Evolutionary conservation across 2,113 vertebrate genomes (phyloP).

Genomic region (Terrapene triunguis): DNA sequence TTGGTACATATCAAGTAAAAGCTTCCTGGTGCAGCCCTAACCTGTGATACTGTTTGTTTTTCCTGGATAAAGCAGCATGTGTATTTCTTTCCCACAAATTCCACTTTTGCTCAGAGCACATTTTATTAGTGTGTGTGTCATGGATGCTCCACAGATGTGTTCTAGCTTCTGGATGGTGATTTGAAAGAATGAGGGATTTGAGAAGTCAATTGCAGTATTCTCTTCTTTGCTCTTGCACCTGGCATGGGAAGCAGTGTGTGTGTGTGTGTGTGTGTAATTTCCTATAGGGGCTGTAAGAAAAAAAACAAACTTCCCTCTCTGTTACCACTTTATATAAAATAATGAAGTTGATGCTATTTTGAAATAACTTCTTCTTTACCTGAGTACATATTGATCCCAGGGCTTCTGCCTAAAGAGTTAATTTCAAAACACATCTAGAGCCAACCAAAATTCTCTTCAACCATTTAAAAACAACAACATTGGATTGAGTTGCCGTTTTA

Average conservation of each 20-base stretch:
- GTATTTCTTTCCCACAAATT: not conserved
- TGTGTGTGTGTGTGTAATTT: not conserved
- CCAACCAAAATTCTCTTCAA: not conserved
- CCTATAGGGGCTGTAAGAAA: not conserved
- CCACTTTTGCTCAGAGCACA: not conserved
- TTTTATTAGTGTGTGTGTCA: not conserved
- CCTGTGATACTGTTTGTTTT: not conserved
- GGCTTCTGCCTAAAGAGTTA: not conserved
- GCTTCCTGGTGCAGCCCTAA: not conserved
- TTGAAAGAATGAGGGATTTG: not conserved
- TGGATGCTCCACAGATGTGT: not conserved
- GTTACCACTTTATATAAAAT: not conserved
- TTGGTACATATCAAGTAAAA: not conserved
- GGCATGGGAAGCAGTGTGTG: not conserved
- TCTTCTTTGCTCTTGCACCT: not conserved
- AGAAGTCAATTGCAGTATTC: not conserved
- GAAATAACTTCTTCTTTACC: not conserved
- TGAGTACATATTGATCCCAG: not conserved
- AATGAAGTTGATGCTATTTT: not conserved
- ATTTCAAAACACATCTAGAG: not conserved
- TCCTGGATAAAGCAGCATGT: not conserved
- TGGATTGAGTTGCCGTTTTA: slow-evolving; percentile 9
- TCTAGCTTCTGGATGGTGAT: not conserved
- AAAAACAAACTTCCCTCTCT: not conserved
- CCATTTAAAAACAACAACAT: not conserved